These are phyloP conservation scores for Sarcophaga carnaria DNA, from an alignment of 2,888 invertebrate species.

Conservation along the genomic window DNA sequence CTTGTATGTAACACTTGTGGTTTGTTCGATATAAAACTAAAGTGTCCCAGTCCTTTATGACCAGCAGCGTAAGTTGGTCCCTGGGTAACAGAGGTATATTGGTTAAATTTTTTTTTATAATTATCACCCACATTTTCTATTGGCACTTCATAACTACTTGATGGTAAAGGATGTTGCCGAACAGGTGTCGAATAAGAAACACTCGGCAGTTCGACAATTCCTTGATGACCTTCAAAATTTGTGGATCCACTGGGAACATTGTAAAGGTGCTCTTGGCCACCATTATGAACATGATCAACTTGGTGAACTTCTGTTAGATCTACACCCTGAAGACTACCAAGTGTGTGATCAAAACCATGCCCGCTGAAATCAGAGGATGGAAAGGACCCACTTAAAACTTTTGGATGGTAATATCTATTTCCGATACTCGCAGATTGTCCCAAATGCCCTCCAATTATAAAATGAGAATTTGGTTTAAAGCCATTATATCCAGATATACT, in stretches of 20 bases:
- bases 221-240: not conserved
- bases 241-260: slow-evolving; percentile 17
- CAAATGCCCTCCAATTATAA: slow-evolving; percentile 39
- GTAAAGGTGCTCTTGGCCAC: slow-evolving; percentile 58
- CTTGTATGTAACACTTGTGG: slow-evolving; percentile 77
- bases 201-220: not conserved
- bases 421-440: slow-evolving; percentile 1
- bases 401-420: slow-evolving; percentile 48
- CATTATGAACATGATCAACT: slow-evolving; percentile 57
- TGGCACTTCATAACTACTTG: slow-evolving; percentile 65
- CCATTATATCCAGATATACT: slow-evolving; percentile 20
- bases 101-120: slow-evolving; percentile 67
- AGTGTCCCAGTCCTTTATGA: slow-evolving; percentile 80
- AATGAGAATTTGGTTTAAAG: slow-evolving; percentile 6
- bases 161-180: slow-evolving; percentile 42
- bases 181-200: slow-evolving; percentile 19
- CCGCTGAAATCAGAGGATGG: slow-evolving; percentile 6
- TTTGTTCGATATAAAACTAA: slow-evolving; percentile 76
- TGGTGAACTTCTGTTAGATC: slow-evolving; percentile 33
- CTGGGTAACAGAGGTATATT: slow-evolving; percentile 49
- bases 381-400: slow-evolving; percentile 28
- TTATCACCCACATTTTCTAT: slow-evolving; percentile 53
- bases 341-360: slow-evolving; percentile 19
- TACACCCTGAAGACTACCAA: slow-evolving; percentile 5
- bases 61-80: slow-evolving; percentile 78